Conservation (phyloP, 2,113 vertebrate species). For the Rynchops niger region DNA sequence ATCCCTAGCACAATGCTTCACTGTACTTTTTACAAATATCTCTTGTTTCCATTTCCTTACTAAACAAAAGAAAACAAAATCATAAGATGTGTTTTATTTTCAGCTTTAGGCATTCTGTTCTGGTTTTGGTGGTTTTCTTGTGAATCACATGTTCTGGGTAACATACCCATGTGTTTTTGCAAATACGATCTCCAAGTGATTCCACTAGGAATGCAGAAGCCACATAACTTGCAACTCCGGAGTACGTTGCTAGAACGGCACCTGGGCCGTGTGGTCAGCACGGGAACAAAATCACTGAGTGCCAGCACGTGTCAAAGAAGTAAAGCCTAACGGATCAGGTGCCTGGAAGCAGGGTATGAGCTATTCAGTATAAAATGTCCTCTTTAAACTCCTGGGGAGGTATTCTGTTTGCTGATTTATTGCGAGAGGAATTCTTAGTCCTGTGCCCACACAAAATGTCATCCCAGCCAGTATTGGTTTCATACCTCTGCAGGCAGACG, state of each 20-base stretch:
- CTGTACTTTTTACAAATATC: not conserved
- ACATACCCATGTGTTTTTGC: not conserved
- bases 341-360: conserved; percentile 17
- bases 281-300: not conserved
- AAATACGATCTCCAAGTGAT: not conserved
- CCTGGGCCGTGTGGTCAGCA: not conserved
- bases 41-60: not conserved
- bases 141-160: not conserved
- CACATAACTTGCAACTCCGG: not conserved
- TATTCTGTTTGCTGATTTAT: not conserved
- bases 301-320: not conserved
- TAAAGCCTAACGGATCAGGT: not conserved
- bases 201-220: not conserved
- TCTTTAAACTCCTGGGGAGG: not conserved
- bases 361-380: not conserved
- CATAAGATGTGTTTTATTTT: not conserved
- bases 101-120: not conserved
- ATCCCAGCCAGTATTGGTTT: not conserved
- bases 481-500: not conserved
- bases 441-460: not conserved
- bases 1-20: not conserved
- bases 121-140: not conserved
- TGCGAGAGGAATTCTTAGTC: not conserved
- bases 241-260: not conserved
- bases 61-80: not conserved